A percentile compares a stretch with the other conserved stretches of the same genome.
phyloP scores from a whole-genome alignment of 2,888 invertebrate species.

The Allophyes oxyacanthae region DNA sequence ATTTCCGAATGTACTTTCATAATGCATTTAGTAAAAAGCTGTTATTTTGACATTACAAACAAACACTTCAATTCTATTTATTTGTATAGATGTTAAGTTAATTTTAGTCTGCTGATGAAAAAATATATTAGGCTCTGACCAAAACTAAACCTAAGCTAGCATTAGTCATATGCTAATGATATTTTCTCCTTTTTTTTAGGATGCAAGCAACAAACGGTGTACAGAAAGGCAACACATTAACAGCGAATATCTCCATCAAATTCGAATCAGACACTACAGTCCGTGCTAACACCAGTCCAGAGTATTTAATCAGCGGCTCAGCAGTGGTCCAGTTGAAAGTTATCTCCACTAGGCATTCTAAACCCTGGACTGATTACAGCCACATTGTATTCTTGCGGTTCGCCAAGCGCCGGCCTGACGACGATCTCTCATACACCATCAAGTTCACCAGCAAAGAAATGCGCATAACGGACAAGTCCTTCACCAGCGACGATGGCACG shows the following conservation, averaged over 20 bases:
- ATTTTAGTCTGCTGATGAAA: too few relatives aligned
- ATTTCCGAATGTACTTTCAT: too few relatives aligned
- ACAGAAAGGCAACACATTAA: conserved; percentile 62
- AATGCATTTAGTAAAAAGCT: too few relatives aligned
- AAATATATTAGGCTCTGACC: too few relatives aligned
- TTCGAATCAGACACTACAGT: too few relatives aligned
- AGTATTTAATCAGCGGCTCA: conserved; percentile 60
- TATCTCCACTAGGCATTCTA: conserved; percentile 57
- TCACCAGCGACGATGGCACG: conserved; percentile 66
- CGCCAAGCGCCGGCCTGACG: conserved; percentile 54
- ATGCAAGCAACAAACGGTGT: conserved; percentile 61
- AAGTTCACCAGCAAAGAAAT: too few relatives aligned
- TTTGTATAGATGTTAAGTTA: too few relatives aligned
- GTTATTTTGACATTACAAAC: too few relatives aligned
- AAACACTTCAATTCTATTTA: too few relatives aligned
- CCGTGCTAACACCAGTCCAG: conserved; percentile 57
- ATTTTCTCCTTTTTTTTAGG: conserved; percentile 47
- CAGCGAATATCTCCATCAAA: conserved; percentile 55
- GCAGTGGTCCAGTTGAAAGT: conserved; percentile 62
- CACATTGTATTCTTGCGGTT: conserved; percentile 65
- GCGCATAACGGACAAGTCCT: too few relatives aligned
- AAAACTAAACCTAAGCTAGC: too few relatives aligned
- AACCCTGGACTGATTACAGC: conserved; percentile 58
- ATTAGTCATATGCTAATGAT: too few relatives aligned
- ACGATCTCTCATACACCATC: conserved; percentile 62